Evolutionary conservation across 35 echinoderm and acorn worm genomes (phyloP).

Genomic region (Lytechinus variegatus): DNA sequence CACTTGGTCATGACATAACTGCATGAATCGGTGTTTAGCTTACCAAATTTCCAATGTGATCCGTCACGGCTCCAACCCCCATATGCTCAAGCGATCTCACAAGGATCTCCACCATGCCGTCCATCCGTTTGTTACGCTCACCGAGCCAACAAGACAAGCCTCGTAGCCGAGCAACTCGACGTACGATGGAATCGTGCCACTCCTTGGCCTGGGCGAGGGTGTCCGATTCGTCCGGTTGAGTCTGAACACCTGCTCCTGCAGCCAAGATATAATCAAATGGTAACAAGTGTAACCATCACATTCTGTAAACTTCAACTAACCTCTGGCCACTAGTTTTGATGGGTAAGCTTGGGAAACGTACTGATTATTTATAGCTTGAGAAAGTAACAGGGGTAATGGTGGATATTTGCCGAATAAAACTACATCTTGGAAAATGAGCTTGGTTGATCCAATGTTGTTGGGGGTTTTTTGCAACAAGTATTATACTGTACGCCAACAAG

Average conservation of each 20-base stretch:
- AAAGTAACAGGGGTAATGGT: too few relatives aligned
- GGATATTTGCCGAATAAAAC: too few relatives aligned
- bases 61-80: slow-evolving; percentile 36
- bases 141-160: slow-evolving; percentile 23
- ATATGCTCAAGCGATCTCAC: slow-evolving; percentile 34
- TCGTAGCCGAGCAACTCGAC: background rate
- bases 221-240: background rate
- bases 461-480: too few relatives aligned
- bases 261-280: background rate
- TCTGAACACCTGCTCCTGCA: background rate
- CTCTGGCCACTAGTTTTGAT: too few relatives aligned
- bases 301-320: too few relatives aligned
- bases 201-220: background rate
- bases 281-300: too few relatives aligned
- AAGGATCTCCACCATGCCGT: slow-evolving; percentile 45
- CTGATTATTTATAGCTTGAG: too few relatives aligned
- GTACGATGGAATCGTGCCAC: slow-evolving; percentile 33
- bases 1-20: too few relatives aligned
- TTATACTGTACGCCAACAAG: too few relatives aligned
- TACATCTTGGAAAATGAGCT: too few relatives aligned
- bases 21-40: background rate
- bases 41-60: slow-evolving; percentile 26
- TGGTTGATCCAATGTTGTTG: too few relatives aligned
- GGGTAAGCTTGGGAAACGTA: too few relatives aligned
- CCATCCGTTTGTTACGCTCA: slow-evolving; percentile 44